These are phyloP conservation scores for Bruchidius siliquastri DNA, from an alignment of 2,888 invertebrate genomes.

Conservation along the genomic window DNA sequence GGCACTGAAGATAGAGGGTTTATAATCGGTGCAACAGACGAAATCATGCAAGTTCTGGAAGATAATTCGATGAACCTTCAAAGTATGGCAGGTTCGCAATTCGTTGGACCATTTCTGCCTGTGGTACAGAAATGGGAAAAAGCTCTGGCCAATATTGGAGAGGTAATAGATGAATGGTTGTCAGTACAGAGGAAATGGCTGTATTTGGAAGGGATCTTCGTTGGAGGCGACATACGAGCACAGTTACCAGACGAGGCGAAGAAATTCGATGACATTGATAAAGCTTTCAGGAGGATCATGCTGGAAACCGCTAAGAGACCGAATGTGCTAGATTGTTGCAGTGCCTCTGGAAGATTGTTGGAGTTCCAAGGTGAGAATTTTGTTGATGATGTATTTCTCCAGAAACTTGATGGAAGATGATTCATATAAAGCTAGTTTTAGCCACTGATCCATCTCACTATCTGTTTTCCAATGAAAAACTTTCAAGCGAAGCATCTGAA, in stretches of 20 bases:
- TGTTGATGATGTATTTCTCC: no score
- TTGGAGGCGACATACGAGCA: conserved; percentile 80
- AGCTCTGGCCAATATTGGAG: conserved; percentile 70
- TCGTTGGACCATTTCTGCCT: conserved; percentile 80
- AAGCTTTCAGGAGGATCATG: conserved; percentile 78
- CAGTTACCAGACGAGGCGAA: conserved; percentile 87
- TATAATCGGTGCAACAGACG: conserved; percentile 67
- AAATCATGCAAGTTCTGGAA: conserved; percentile 71
- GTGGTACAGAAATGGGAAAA: conserved; percentile 85
- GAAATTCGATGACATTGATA: conserved; percentile 87
- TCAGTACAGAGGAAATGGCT: conserved; percentile 86
- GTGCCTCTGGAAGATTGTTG: conserved; percentile 64
- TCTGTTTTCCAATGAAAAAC: no score
- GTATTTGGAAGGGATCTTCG: conserved; percentile 87
- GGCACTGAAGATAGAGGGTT: conserved; percentile 72
- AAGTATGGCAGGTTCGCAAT: conserved; percentile 87
- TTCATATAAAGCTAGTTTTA: no score
- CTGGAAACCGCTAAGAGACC: conserved; percentile 74
- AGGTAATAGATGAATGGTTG: conserved; percentile 86
- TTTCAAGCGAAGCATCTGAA: conserved; percentile 22
- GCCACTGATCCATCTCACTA: no score
- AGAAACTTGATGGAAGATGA: no score
- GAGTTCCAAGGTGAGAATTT: conserved; percentile 57
- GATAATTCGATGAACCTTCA: conserved; percentile 88
- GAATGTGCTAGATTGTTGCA: conserved; percentile 76